Percentiles rank a stretch among this genome's conserved stretches.
These are phyloP conservation scores for Babylonia areolata DNA, from an alignment of 1,140 invertebrate genomes.

Conservation along the genomic window DNA sequence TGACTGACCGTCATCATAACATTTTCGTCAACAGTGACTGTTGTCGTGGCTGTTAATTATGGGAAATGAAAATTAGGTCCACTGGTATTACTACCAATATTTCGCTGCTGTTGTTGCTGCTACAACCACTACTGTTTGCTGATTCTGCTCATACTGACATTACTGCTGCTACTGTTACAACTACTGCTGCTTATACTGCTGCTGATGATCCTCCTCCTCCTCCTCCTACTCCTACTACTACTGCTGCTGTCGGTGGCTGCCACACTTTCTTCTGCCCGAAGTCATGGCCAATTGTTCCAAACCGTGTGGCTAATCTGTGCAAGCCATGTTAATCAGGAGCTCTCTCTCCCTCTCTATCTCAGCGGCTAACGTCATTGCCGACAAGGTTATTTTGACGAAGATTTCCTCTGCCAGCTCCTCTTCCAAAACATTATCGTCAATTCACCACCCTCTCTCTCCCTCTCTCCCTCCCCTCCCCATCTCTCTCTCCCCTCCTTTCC, in stretches of 20 bases:
- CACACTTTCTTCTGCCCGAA: too few relatives aligned
- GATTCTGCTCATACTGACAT: too few relatives aligned
- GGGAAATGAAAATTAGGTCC: neutral
- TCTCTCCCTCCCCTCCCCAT: slow-evolving; percentile 29
- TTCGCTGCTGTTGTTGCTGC: too few relatives aligned
- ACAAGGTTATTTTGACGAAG: neutral
- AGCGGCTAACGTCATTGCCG: neutral
- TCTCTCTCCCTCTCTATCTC: neutral
- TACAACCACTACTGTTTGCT: too few relatives aligned
- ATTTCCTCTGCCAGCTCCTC: neutral
- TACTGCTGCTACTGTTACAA: neutral
- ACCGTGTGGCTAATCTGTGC: neutral
- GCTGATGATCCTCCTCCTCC: neutral
- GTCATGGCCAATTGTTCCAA: slow-evolving; percentile 1
- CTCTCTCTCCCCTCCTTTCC: slow-evolving; percentile 33
- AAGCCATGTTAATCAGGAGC: neutral
- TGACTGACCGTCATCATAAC: neutral
- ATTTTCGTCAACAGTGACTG: neutral
- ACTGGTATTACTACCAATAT: neutral
- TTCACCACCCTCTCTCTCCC: neutral
- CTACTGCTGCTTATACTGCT: neutral
- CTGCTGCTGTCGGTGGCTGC: too few relatives aligned
- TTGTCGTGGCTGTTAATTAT: neutral
- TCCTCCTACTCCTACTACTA: neutral
- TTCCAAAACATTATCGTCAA: neutral